Base-by-base conservation (phyloP, 2,797 vertebrate species). In the Atherinosoma microstoma region DNA sequence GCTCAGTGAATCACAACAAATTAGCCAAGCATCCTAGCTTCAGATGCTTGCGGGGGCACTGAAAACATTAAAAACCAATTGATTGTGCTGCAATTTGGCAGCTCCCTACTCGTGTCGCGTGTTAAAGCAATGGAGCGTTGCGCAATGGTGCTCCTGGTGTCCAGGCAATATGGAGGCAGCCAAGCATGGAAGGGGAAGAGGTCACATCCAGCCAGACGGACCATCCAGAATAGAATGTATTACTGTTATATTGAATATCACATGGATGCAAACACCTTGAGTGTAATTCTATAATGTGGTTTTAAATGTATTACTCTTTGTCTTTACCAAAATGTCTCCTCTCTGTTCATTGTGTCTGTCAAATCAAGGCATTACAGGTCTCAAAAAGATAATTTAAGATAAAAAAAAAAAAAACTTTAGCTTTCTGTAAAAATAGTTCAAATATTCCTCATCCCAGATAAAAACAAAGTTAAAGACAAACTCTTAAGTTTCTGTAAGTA, bases 41-140 rank as follows among this genome's bases (percentile, higher is more conserved):
- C 75, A 60, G 64, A 86, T 82, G 87, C 86, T 85, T 78, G 3
- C 56, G 84, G 90, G 88, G 67, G 80, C 79, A 60, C 82, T 89
- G 80, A 67, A 67, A 81, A 84, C 86, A 90, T 91, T 92, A 90
- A 91, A 90, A 89, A 84, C 78, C 89, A 82, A 92, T 91, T 90
- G 92, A 90, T 93, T 92, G 90, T 83, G 82, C 78, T 40, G 84
- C 86, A 74, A 80, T 91, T 89, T 91, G 86, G 90, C 70, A 24
- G 66, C 73, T 77, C 62, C 75, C 29, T 47, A 65, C 75, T 73
- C 62, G 24, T 78, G 84, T 82, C 29, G 57, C 64, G 4, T 85
- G 83, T 90, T 87, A 87, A 86, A 83, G 75, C 90, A 85, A 84
- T 87, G 89, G 84, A 87, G 85, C 84, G 68, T 86, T 73, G 65